Evolutionary conservation across 2,888 invertebrate species (phyloP), one percentile per base, ranked within the genome.

Genomic region (Tipula confusa): DNA sequence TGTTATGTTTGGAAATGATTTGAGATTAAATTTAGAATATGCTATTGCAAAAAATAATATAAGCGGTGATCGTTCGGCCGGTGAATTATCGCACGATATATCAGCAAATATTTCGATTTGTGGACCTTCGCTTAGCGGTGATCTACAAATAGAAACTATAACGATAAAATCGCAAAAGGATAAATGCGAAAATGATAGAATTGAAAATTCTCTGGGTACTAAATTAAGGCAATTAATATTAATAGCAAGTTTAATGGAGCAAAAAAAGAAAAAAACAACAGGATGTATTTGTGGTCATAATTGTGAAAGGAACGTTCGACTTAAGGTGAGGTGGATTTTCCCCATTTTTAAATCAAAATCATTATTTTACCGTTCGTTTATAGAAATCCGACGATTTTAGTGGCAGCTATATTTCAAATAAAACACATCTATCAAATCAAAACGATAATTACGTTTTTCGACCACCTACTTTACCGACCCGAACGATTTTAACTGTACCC

Each of bases 11-110:
- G 90, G 90, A 0, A 87, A 89, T 84, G 93, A 96, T 84, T 94
- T 95, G 0, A 94, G 93, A 88, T 89, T 96, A 33, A 92, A 93
- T 84, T 88, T 96, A 29, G 95, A 96, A 88, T 96, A 96, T 88
- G 33, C 82, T 2, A 80, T 80, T 29, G n/a, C n/a, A 29, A 80
- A 29, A 80, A 15, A n/a, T 80, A 31, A 29, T 29, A 1, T 80
- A 7, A 29, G n/a, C 29, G 31, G 15, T 15, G 31, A 29, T 15
- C 29, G 29, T 15, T 80, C 80, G 29, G 29, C 9, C 6, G 6
- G 15, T 64, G 80, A 29, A 9, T 18, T 33, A 82, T 2, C 18
- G 18, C 31, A 2, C 18, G 80, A 80, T 29, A 15, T 80, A 5
- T 15, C 80, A 7, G 31, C 80, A 11, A 80, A 29, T 29, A 80